Conservation (phyloP, 2,888 invertebrate genomes). For the Aquatica leii region DNA sequence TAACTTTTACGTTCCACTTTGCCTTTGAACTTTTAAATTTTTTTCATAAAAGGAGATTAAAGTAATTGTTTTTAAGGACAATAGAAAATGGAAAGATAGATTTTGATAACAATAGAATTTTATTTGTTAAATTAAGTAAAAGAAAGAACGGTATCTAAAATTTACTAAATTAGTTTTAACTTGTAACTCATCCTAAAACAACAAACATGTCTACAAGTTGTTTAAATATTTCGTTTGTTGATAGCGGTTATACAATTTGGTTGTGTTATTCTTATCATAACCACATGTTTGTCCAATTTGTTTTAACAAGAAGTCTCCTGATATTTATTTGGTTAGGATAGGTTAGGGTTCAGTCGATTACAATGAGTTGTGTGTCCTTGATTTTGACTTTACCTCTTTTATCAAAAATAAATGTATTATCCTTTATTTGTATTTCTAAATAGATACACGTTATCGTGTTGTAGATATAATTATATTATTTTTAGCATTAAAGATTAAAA, state of each 20-base stretch:
- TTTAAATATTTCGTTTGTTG: slow-evolving; percentile 15
- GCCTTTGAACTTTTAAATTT: slow-evolving; percentile 21
- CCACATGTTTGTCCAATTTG: slow-evolving; percentile 45
- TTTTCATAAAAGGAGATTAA: slow-evolving; percentile 29
- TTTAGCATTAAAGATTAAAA: too few relatives aligned
- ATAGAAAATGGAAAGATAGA: slow-evolving; percentile 13
- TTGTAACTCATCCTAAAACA: neutral
- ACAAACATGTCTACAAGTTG: neutral
- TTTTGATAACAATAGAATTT: neutral
- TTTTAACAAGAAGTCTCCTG: slow-evolving; percentile 37
- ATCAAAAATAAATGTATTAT: slow-evolving; percentile 14
- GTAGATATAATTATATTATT: too few relatives aligned
- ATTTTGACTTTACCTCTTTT: slow-evolving; percentile 28
- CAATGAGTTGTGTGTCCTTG: slow-evolving; percentile 34
- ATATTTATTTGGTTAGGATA: slow-evolving; percentile 49
- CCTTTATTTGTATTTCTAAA: too few relatives aligned
- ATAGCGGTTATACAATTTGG: slow-evolving; percentile 26
- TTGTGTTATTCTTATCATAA: slow-evolving; percentile 36
- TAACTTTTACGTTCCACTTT: slow-evolving; percentile 23
- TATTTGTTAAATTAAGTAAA: too few relatives aligned
- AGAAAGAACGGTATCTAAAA: too few relatives aligned
- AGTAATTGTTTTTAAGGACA: slow-evolving; percentile 22
- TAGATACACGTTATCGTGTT: too few relatives aligned
- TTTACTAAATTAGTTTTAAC: neutral
- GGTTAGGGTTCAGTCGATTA: slow-evolving; percentile 48